These are phyloP conservation scores for Eilema griseolum DNA, from an alignment of 2,888 invertebrate genomes.

Conservation along the genomic window DNA sequence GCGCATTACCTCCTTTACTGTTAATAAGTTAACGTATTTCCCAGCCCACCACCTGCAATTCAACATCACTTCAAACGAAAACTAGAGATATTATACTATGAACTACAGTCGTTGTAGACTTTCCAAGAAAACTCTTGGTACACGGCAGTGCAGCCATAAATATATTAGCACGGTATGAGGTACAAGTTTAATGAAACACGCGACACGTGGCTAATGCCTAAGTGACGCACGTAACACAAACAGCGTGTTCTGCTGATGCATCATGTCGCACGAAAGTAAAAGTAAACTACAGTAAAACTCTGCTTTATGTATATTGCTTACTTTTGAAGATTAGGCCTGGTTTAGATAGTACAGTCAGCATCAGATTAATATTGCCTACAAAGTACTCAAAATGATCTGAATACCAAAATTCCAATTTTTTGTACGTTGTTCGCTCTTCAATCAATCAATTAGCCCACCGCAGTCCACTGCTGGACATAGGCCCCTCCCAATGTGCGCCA, in stretches of 20 bases:
- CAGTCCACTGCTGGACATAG: too few species aligned
- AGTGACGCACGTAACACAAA: slow-evolving; percentile 47
- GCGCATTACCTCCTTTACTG: too few species aligned
- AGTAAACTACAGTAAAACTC: slow-evolving; percentile 18
- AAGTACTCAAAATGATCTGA: too few species aligned
- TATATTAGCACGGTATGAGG: slow-evolving; percentile 62
- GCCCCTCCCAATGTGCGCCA: too few species aligned
- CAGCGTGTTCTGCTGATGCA: slow-evolving; percentile 29
- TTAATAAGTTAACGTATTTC: too few species aligned
- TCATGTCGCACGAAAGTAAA: slow-evolving; percentile 13
- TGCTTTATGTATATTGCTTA: not conserved
- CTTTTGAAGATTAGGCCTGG: slow-evolving; percentile 1
- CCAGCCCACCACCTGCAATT: not conserved
- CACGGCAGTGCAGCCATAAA: slow-evolving; percentile 56
- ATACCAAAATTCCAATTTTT: too few species aligned
- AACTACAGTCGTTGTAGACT: not conserved
- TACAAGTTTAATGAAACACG: slow-evolving; percentile 63
- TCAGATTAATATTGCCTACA: too few species aligned
- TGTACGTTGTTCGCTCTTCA: too few species aligned
- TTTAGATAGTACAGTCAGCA: not conserved
- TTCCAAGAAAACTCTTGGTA: slow-evolving; percentile 19
- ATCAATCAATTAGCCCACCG: too few species aligned
- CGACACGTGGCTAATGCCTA: slow-evolving; percentile 52
- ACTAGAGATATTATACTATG: not conserved
- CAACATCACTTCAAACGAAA: not conserved